These are phyloP conservation scores for Carassius carassius DNA, from an alignment of 2,113 vertebrate genomes.

Conservation along the genomic window DNA sequence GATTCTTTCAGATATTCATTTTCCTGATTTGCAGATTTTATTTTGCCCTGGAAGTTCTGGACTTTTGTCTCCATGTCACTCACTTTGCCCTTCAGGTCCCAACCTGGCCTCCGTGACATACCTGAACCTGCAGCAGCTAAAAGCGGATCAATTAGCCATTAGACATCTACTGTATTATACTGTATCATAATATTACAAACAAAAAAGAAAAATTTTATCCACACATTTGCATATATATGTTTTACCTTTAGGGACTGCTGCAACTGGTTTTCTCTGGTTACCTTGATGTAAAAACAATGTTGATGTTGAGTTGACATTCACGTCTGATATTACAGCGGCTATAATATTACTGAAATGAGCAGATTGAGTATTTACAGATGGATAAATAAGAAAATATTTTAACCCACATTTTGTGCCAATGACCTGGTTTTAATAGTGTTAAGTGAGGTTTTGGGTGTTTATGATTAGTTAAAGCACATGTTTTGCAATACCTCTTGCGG, in stretches of 20 bases:
- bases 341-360: not conserved
- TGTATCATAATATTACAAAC: not conserved
- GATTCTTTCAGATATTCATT: constrained; percentile 65
- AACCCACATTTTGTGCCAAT: not conserved
- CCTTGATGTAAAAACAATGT: constrained; percentile 5
- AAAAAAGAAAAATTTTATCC: too few species aligned
- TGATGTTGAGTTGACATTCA: not conserved
- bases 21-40: constrained; percentile 65
- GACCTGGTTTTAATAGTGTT: not conserved
- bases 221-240: not conserved
- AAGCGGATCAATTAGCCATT: not conserved
- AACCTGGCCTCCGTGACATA: constrained; percentile 71
- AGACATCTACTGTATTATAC: constrained; percentile 39
- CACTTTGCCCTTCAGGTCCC: constrained; percentile 87
- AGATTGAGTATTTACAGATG: not conserved
- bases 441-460: not conserved
- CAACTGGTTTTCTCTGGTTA: constrained; percentile 31
- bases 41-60: constrained; percentile 65
- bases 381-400: not conserved
- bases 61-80: constrained; percentile 77
- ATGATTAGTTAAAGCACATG: not conserved
- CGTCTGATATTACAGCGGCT: not conserved
- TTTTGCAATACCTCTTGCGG: constrained; percentile 68
- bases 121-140: constrained; percentile 31
- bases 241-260: constrained; percentile 46